Percentiles rank a stretch among this genome's conserved stretches.
Evolutionary conservation across 2,797 vertebrate genomes (phyloP).

Genomic region (Sylvilagus floridanus): DNA sequence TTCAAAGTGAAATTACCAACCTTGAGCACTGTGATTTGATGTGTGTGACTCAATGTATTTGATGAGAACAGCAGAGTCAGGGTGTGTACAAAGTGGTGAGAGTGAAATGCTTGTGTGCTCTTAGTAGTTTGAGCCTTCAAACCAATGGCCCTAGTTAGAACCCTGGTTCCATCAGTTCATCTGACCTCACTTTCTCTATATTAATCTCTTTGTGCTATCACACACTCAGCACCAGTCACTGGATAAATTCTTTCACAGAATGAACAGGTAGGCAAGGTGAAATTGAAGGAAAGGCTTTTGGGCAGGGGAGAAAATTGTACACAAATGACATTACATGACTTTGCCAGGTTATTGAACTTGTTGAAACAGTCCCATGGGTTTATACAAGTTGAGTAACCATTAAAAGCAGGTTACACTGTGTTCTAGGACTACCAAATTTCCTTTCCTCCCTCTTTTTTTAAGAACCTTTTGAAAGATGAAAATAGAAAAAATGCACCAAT

Average conservation of each 20-base stretch:
- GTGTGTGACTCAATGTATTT: background rate
- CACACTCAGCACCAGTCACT: conserved; percentile 2
- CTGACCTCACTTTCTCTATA: background rate
- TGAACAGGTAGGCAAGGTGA: background rate
- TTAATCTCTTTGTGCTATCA: background rate
- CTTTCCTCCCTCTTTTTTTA: background rate
- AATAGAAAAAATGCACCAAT: background rate
- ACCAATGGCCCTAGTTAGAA: background rate
- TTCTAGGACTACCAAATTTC: background rate
- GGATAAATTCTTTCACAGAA: background rate
- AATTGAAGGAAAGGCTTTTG: conserved; percentile 5
- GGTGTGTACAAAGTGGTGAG: background rate
- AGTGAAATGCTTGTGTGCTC: background rate
- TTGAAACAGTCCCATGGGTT: background rate
- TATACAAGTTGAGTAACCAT: background rate
- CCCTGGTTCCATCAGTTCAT: background rate
- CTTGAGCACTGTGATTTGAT: conserved; percentile 27
- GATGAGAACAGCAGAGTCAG: background rate
- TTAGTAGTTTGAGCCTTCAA: background rate
- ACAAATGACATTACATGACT: background rate
- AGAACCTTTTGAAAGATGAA: background rate
- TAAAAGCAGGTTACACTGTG: conserved; percentile 18
- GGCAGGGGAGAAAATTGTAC: background rate
- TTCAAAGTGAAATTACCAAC: conserved; percentile 23
- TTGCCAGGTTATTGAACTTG: background rate